These are phyloP conservation scores for Mormyrus lacerda DNA, from an alignment of 2,113 vertebrate species.

Conservation along the genomic window DNA sequence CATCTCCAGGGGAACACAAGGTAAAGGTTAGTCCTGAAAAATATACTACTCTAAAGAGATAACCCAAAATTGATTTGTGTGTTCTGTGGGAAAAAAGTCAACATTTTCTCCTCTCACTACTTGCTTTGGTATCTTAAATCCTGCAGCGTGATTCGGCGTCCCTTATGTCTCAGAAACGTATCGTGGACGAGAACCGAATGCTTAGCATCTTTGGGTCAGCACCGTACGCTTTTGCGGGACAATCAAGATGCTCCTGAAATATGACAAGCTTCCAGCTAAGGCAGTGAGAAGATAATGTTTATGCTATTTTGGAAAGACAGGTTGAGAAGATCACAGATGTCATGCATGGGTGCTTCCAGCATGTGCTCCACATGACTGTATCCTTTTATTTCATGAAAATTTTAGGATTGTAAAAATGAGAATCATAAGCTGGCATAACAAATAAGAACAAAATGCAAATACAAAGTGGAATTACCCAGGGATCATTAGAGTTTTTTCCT, in stretches of 20 bases:
- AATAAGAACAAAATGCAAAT: neutral
- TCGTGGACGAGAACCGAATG: conserved; percentile 24
- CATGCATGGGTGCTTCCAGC: neutral
- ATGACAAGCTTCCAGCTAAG: conserved; percentile 29
- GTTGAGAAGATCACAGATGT: neutral
- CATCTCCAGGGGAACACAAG: conserved; percentile 31
- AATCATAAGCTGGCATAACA: neutral
- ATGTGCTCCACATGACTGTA: neutral
- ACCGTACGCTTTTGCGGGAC: conserved; percentile 15
- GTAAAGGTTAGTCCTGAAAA: conserved; percentile 45
- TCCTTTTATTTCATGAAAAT: neutral
- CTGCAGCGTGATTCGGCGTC: conserved; percentile 29
- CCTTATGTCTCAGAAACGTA: conserved; percentile 21
- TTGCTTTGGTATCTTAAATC: conserved; percentile 28
- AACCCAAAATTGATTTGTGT: conserved; percentile 42
- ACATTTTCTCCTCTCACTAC: conserved; percentile 22
- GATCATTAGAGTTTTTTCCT: neutral
- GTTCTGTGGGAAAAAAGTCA: conserved; percentile 29
- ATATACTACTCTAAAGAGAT: conserved; percentile 33
- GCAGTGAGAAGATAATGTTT: neutral
- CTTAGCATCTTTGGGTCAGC: conserved; percentile 2
- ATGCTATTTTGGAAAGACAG: neutral
- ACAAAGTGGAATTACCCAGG: neutral
- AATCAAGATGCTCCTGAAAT: conserved; percentile 24
- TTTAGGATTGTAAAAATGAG: neutral